phyloP scores from a whole-genome alignment of 1,140 invertebrate genomes.

The Phocides pigmalion region DNA sequence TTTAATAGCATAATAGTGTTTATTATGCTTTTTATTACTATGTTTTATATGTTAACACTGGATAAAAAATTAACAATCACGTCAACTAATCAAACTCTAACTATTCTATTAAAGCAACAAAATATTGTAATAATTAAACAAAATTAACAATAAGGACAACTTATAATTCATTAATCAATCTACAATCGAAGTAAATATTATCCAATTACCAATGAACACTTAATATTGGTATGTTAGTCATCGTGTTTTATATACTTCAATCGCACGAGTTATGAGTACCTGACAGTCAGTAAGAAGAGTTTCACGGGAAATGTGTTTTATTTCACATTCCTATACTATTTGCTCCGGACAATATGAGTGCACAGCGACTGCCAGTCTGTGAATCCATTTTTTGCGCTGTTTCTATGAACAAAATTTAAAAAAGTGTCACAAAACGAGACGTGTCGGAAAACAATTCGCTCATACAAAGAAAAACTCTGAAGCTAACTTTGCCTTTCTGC shows the following conservation, averaged over 20 bases:
- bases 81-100: neutral
- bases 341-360: neutral
- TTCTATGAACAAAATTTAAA: slow-evolving; percentile 35
- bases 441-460: slow-evolving; percentile 54
- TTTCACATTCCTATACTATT: slow-evolving; percentile 1
- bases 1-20: too few relatives aligned
- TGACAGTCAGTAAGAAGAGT: neutral
- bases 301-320: neutral
- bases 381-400: slow-evolving; percentile 26
- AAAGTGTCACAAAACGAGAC: slow-evolving; percentile 52
- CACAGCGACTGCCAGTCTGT: neutral
- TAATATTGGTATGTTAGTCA: too few relatives aligned
- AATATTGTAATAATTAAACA: too few relatives aligned
- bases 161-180: too few relatives aligned
- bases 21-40: too few relatives aligned
- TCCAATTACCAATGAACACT: too few relatives aligned
- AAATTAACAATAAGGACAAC: too few relatives aligned
- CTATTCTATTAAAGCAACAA: neutral
- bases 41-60: too few relatives aligned
- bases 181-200: too few relatives aligned
- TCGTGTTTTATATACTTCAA: too few relatives aligned
- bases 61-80: neutral
- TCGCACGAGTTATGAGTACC: too few relatives aligned
- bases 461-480: slow-evolving; percentile 56
- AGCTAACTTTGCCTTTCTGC: slow-evolving; percentile 60